These are phyloP conservation scores for Tigriopus californicus DNA, from an alignment of 2,888 invertebrate species.

Conservation along the genomic window DNA sequence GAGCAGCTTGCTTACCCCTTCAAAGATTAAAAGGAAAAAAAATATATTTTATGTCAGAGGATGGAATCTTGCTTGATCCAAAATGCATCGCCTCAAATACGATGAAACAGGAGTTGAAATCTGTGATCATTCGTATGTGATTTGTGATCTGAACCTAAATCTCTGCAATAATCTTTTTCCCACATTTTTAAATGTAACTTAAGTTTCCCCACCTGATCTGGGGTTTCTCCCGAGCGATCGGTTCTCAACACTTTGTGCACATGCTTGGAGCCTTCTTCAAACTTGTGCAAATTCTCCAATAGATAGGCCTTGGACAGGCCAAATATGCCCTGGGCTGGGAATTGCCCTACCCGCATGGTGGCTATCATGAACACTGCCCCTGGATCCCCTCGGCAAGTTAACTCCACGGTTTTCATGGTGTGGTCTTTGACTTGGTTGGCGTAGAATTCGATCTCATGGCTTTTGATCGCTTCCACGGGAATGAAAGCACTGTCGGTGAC, in stretches of 20 bases:
- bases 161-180: too few relatives aligned
- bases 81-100: too few relatives aligned
- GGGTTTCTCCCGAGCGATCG: conserved; percentile 23
- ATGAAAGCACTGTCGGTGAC: conserved; percentile 34
- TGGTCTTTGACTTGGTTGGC: conserved; percentile 38
- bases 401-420: conserved; percentile 34
- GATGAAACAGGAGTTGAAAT: too few relatives aligned
- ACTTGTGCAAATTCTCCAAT: conserved; percentile 23
- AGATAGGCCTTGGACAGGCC: conserved; percentile 27
- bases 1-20: too few relatives aligned
- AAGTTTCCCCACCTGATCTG: conserved; percentile 24
- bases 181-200: too few relatives aligned
- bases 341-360: conserved; percentile 25
- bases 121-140: too few relatives aligned
- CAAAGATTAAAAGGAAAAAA: too few relatives aligned
- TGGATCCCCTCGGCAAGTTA: conserved; percentile 31
- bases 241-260: conserved; percentile 9
- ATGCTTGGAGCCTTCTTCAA: conserved; percentile 25
- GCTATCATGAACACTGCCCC: conserved; percentile 35
- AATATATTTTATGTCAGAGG: too few relatives aligned
- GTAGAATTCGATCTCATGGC: conserved; percentile 28
- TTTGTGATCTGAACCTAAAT: too few relatives aligned
- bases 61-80: too few relatives aligned
- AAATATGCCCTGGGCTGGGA: conserved; percentile 25
- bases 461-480: conserved; percentile 34